Evolutionary conservation across 2,113 vertebrate genomes (phyloP).

Genomic region (Archilochus colubris): DNA sequence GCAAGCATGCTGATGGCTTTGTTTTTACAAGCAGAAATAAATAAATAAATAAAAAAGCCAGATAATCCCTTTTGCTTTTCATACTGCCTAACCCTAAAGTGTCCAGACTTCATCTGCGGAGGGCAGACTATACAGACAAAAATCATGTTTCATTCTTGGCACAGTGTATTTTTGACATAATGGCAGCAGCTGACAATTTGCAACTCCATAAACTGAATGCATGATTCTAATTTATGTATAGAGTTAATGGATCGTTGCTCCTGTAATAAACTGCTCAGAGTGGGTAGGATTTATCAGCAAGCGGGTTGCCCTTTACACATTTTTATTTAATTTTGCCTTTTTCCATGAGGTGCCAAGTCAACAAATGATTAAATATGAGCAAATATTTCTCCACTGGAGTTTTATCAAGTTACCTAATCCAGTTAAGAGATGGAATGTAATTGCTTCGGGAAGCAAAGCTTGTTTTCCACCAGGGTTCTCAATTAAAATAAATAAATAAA

Average conservation of each 20-base stretch:
- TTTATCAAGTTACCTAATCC: conserved; percentile 62
- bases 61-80: not conserved
- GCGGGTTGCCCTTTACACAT: conserved; percentile 48
- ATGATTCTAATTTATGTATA: conserved; percentile 49
- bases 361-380: conserved; percentile 64
- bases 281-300: conserved; percentile 62
- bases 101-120: not conserved
- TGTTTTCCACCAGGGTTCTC: conserved; percentile 13
- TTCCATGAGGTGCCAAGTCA: conserved; percentile 50
- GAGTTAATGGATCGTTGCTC: conserved; percentile 68
- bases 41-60: not conserved
- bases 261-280: conserved; percentile 46
- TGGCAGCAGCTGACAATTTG: conserved; percentile 52
- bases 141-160: conserved; percentile 4
- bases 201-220: conserved; percentile 48
- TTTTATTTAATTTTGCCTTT: conserved; percentile 59
- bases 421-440: conserved; percentile 35
- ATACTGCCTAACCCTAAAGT: conserved; percentile 5
- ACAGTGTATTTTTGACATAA: not conserved
- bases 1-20: not conserved
- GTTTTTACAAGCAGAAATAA: not conserved
- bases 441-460: conserved; percentile 31
- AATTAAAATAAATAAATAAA: conserved; percentile 6
- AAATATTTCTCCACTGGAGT: conserved; percentile 58
- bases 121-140: not conserved